Conservation (phyloP, 2,113 vertebrate species). For the Sebastes schlegelii region DNA sequence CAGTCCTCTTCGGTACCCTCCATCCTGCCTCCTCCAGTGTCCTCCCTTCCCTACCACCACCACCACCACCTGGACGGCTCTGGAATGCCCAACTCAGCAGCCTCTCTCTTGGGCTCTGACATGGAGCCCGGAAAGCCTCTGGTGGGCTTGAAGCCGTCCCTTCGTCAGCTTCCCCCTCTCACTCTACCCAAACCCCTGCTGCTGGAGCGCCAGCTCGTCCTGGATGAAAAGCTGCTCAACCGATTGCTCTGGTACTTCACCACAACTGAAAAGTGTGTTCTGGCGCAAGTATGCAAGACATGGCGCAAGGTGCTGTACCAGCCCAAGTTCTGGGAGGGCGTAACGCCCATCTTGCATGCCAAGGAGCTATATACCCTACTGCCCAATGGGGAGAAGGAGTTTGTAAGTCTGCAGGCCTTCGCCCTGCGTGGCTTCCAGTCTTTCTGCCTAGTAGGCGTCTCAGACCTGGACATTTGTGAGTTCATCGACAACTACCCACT, state of each 20-base stretch:
- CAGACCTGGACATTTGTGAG: conserved; percentile 99
- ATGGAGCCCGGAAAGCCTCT: conserved; percentile 78
- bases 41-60: conserved; percentile 86
- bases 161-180: conserved; percentile 79
- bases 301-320: conserved; percentile 99
- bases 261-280: conserved; percentile 93
- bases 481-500: conserved; percentile 99
- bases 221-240: conserved; percentile 97
- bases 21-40: conserved; percentile 87
- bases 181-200: conserved; percentile 83
- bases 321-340: conserved; percentile 97
- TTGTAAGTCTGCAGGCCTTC: conserved; percentile 96
- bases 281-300: conserved; percentile 97
- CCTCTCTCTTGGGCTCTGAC: conserved; percentile 85
- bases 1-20: conserved; percentile 94
- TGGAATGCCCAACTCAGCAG: conserved; percentile 81
- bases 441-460: conserved; percentile 98
- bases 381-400: conserved; percentile 95
- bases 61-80: conserved; percentile 85
- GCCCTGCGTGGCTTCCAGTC: conserved; percentile 94
- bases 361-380: conserved; percentile 96
- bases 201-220: conserved; percentile 89
- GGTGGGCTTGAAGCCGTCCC: conserved; percentile 82
- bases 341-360: conserved; percentile 95
- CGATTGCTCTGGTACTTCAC: conserved; percentile 99